Conservation (phyloP, 2,888 invertebrate genomes). For the Siphonodentalium dalli region DNA sequence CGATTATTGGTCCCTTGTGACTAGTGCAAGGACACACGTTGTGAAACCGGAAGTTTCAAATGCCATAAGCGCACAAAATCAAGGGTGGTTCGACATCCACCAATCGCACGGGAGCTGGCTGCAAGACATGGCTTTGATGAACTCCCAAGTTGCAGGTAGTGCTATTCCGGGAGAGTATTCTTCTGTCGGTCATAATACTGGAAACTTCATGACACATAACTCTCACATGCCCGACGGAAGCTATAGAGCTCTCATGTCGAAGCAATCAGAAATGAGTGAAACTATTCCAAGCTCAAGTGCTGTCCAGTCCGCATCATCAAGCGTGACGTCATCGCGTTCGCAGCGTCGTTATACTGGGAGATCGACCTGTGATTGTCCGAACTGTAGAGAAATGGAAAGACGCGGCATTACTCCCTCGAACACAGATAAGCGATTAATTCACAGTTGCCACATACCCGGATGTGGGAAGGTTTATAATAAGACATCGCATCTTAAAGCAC, state of each 20-base stretch:
- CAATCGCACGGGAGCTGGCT: no score
- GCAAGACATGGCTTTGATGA: no score
- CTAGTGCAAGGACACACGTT: no score
- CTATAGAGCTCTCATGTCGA: conserved; percentile 93
- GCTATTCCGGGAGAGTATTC: no score
- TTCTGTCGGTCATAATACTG: no score
- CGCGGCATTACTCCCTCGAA: conserved; percentile 81
- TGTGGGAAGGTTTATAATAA: conserved; percentile 92
- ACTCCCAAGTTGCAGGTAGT: no score
- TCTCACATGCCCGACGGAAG: conserved; percentile 84
- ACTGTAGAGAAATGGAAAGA: conserved; percentile 91
- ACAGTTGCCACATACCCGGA: conserved; percentile 92
- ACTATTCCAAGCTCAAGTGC: conserved; percentile 69
- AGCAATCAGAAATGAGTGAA: conserved; percentile 40
- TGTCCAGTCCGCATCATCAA: conserved; percentile 70
- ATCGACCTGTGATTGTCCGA: conserved; percentile 97
- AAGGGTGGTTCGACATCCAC: no score
- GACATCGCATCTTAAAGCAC: conserved; percentile 97
- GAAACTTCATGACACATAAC: no score
- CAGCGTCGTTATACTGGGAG: conserved; percentile 87
- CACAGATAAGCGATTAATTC: conserved; percentile 65
- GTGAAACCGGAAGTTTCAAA: no score
- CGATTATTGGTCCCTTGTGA: no score
- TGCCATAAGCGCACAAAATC: no score
- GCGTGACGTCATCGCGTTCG: conserved; percentile 50